These are phyloP conservation scores for Nezara viridula DNA, from an alignment of 2,888 invertebrate genomes.

Conservation along the genomic window DNA sequence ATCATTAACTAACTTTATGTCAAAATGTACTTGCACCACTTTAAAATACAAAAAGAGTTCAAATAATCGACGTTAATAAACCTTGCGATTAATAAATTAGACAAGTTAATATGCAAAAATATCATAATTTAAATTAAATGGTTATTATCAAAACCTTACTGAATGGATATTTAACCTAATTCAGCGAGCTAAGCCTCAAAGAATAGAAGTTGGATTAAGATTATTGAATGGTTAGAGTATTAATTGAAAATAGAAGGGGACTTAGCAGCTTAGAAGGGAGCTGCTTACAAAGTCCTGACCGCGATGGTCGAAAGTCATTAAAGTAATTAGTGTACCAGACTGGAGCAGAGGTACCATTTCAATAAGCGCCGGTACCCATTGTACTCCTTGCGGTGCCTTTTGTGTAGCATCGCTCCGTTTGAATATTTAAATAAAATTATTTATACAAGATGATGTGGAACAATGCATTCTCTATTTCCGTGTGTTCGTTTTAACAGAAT, in stretches of 20 bases:
- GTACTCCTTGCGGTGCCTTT: background rate
- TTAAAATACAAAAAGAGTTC: no score
- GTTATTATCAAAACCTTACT: background rate
- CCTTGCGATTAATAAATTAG: no score
- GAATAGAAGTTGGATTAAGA: background rate
- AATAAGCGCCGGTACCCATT: background rate
- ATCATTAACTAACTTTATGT: no score
- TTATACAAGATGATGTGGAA: background rate
- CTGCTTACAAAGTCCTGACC: conserved; percentile 7
- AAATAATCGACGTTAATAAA: no score
- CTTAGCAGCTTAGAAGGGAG: background rate
- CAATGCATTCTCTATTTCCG: background rate
- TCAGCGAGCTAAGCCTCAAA: background rate
- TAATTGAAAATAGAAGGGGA: background rate
- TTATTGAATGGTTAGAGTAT: background rate
- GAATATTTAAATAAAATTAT: background rate
- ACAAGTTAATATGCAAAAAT: background rate
- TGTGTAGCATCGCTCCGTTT: background rate
- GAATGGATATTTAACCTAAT: background rate
- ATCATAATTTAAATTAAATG: no score
- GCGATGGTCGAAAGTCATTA: background rate
- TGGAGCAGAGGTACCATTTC: background rate
- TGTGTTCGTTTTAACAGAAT: no score
- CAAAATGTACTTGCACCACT: no score
- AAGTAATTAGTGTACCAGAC: background rate